Evolutionary conservation across 1,140 invertebrate genomes (phyloP), one percentile per base, ranked within the genome.

Genomic region (Scaptodrosophila lebanonensis): DNA sequence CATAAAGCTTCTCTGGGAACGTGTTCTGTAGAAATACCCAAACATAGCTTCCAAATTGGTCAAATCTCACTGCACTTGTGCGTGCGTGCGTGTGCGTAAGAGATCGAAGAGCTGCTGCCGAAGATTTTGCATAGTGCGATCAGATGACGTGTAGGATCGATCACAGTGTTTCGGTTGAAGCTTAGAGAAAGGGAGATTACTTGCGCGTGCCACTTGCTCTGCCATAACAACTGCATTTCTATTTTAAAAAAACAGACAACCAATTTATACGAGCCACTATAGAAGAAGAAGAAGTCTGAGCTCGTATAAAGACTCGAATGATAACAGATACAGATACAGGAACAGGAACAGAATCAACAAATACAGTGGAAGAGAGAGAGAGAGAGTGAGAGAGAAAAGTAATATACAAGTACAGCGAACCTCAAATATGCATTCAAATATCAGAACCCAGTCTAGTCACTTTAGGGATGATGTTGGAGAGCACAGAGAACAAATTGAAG

Each of bases 381-480:
- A 29, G 32, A 30, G 16, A 49, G 29, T 38, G 18, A 49, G 18
- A 33, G 25, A 30, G 8, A 33, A 42, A 33, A 56, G 12, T 20
- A 18, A 27, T 25, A 43, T 33, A 62, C 44, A 25, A 54, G n/a
- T n/a, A n/a, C n/a, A 60, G 48, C 33, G 18, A 77, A 77, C 72
- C 72, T 77, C 67, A 73, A 73, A 54, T 36, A 65, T 40, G 52
- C 57, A 73, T 58, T 58, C 48, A 72, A 58, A 62, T 52, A 66
- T 27, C 60, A 57, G 64, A 77, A 79, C 69, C 73, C 75, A 79
- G 77, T 85, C 83, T 85, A 85, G 83, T 85, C 83, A 85, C 69
- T 79, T 76, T 73, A 84, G 79, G 71, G 68, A 79, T 76, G 51
- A 64, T 29, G 50, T 52, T 35, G 15, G 20, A 25, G 29, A 22